Percentiles rank a stretch among this genome's conserved stretches.
phyloP scores from a whole-genome alignment of 2,113 vertebrate genomes.

The Actinemys pallida region DNA sequence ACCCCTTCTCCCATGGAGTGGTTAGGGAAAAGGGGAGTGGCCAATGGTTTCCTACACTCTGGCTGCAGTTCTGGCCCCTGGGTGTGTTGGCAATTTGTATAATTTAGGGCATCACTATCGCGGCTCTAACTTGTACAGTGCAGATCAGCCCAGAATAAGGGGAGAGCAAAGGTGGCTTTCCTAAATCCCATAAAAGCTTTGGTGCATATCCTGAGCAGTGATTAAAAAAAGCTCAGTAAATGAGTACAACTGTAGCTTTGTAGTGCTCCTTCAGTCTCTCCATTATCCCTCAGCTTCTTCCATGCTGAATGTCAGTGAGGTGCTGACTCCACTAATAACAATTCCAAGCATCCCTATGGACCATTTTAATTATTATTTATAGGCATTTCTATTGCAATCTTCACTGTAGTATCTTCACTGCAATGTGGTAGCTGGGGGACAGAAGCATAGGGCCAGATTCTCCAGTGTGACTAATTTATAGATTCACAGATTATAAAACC shows the following conservation, averaged over 20 bases:
- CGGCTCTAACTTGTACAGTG: neutral
- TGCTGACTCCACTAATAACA: neutral
- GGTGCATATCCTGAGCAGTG: neutral
- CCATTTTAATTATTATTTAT: neutral
- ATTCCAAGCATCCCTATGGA: neutral
- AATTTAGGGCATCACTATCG: rapidly evolving
- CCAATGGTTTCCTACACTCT: neutral
- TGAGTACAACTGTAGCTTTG: neutral
- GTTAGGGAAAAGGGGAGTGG: neutral
- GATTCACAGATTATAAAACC: too few species aligned
- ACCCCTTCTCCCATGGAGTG: neutral
- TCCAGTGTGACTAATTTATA: too few species aligned
- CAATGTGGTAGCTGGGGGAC: too few species aligned
- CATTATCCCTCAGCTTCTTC: too few species aligned
- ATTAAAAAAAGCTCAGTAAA: neutral
- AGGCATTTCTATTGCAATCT: neutral
- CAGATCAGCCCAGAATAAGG: neutral
- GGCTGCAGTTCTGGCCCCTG: neutral
- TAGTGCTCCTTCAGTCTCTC: neutral
- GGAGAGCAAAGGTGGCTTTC: neutral
- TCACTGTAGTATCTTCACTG: too few species aligned
- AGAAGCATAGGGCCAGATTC: too few species aligned
- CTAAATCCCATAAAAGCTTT: neutral
- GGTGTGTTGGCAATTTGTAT: neutral
- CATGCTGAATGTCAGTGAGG: neutral